Conservation (phyloP, 2,113 vertebrate genomes). For the Bagarius yarrelli region DNA sequence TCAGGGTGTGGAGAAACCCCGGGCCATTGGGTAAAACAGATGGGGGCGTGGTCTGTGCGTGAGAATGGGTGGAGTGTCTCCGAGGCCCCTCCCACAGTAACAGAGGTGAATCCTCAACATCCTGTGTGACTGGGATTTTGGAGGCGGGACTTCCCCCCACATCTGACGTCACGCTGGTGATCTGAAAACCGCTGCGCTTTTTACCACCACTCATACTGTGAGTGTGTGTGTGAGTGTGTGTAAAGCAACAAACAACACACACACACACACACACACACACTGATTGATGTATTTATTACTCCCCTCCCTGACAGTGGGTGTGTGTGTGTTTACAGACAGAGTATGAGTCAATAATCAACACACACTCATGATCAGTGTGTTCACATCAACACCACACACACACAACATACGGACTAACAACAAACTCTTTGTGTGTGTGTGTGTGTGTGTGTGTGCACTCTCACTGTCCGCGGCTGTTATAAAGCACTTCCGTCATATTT, state of each 20-base stretch:
- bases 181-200: constrained; percentile 86
- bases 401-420: neutral
- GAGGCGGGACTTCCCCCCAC: constrained; percentile 25
- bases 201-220: constrained; percentile 75
- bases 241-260: neutral
- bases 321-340: neutral
- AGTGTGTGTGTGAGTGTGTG: constrained; percentile 1
- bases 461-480: neutral
- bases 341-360: neutral
- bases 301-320: neutral
- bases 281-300: neutral
- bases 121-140: constrained; percentile 24
- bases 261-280: neutral
- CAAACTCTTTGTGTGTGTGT: neutral
- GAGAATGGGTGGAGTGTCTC: neutral
- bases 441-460: neutral
- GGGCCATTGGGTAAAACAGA: constrained; percentile 50
- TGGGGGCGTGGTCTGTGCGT: constrained; percentile 1
- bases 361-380: neutral
- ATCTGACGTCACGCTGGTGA: constrained; percentile 85
- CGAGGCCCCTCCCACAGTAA: neutral
- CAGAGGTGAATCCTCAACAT: neutral
- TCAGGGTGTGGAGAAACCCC: constrained; percentile 21
- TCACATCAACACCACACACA: neutral
- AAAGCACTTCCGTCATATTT: neutral